Evolutionary conservation across 2,797 vertebrate species (phyloP), one percentile per base, ranked within the genome.

Genomic region (Telmatherina bonti): DNA sequence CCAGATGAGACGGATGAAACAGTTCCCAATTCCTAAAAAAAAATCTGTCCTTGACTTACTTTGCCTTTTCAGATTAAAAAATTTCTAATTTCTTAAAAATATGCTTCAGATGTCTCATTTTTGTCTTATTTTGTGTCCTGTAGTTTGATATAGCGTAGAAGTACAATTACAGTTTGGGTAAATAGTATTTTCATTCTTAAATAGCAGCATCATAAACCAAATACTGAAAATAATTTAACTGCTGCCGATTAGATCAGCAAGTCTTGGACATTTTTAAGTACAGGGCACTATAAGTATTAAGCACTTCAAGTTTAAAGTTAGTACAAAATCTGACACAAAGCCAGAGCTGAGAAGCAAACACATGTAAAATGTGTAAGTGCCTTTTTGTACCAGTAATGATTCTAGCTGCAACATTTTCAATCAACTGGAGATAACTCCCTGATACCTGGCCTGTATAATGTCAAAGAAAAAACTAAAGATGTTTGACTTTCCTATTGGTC

Each of bases 61-160:
- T 29, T 35, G 30, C 30, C n/a, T 66, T 47, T 60, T 38, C 53
- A 58, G 35, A 55, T 49, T 53, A 5, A 35, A 62, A 70, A 5
- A 54, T 1, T 13, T 7, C 13, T 16, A 30, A 45, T 33, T 12
- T 67, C 12, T 27, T 15, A 22, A 11, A 49, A 24, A 49, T n/a
- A 7, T 51, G 47, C 47, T 11, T 51, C 22, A 51, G 1, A 51
- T 11, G 7, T 18, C 20, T 8, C 0, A 12, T 22, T 51, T 24
- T 3, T 24, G 24, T n/a, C 22, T 24, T 49, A 33, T 33, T 33
- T 33, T 7, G 33, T 33, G 33, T 51, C 11, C 24, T 49, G 11
- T 24, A n/a, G 20, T 22, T 8, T 51, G 26, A 52, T 27, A 26
- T 7, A 51, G 11, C 4, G 22, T 22, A 11, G 49, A 22, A 26